Percentiles rank a stretch among this genome's conserved stretches.
Conservation (phyloP, 2,888 invertebrate species). For the Alloplasta piceator region DNA sequence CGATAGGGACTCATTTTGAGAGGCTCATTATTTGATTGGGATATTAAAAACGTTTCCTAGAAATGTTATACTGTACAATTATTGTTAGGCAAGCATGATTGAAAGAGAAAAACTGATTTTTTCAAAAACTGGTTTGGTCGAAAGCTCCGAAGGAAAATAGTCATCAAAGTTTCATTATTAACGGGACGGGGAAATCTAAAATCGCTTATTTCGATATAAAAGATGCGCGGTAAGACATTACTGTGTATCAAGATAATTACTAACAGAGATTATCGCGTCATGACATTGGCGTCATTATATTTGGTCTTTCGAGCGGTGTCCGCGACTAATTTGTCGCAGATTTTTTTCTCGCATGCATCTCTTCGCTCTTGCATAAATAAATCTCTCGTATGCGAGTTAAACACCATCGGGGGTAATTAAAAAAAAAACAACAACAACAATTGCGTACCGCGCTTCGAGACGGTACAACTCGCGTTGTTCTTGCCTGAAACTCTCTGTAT, state of each 20-base stretch:
- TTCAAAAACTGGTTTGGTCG: too few species aligned
- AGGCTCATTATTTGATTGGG: too few species aligned
- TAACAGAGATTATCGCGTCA: constrained; percentile 39
- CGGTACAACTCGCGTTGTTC: constrained; percentile 35
- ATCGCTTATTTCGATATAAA: background rate
- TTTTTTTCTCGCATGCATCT: background rate
- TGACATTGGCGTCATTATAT: constrained; percentile 29
- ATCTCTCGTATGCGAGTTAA: constrained; percentile 30
- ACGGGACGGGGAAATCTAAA: background rate
- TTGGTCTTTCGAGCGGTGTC: constrained; percentile 34
- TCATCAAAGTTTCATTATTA: too few species aligned
- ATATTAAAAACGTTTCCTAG: too few species aligned
- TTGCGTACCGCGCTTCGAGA: constrained; percentile 27
- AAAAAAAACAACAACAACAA: constrained; percentile 56
- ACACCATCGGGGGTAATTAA: constrained; percentile 42
- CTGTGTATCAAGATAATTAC: constrained; percentile 36
- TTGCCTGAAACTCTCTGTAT: constrained; percentile 23
- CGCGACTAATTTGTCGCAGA: constrained; percentile 30
- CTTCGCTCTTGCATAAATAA: background rate
- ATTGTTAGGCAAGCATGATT: too few species aligned
- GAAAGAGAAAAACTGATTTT: too few species aligned
- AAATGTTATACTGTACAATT: too few species aligned
- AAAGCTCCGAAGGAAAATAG: too few species aligned
- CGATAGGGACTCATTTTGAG: too few species aligned
- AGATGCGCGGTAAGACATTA: background rate